These are phyloP conservation scores for Donacobius atricapilla DNA, from an alignment of 2,113 vertebrate species.

Conservation along the genomic window DNA sequence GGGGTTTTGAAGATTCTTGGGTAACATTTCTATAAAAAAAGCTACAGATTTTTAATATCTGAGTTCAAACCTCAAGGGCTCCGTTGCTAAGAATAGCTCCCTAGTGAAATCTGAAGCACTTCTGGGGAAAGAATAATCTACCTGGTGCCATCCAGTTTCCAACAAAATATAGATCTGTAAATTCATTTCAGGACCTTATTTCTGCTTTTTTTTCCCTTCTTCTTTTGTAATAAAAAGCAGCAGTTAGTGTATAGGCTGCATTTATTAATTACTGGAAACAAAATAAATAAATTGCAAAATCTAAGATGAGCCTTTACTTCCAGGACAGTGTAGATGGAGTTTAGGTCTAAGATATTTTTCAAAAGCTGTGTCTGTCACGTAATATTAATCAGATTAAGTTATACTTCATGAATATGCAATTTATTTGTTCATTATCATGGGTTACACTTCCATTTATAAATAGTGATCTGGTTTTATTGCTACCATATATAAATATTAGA, in stretches of 20 bases:
- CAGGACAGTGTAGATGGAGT: neutral
- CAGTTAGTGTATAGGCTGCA: neutral
- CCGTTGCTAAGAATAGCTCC: neutral
- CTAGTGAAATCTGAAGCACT: neutral
- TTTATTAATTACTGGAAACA: neutral
- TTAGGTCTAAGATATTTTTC: neutral
- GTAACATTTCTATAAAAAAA: neutral
- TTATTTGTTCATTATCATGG: conserved; percentile 10
- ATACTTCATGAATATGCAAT: conserved; percentile 39
- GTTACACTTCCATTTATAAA: conserved; percentile 6
- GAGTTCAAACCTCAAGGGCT: neutral
- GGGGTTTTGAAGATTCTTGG: neutral
- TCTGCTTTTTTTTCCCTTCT: neutral
- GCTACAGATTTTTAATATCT: neutral
- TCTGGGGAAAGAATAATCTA: neutral
- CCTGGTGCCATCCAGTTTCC: neutral
- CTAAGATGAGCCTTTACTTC: neutral
- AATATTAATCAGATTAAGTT: conserved; percentile 46
- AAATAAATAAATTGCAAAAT: neutral
- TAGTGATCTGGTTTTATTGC: neutral
- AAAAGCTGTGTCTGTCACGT: neutral
- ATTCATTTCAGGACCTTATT: neutral
- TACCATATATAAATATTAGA: neutral
- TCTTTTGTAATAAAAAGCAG: neutral
- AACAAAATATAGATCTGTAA: neutral